phyloP scores from a whole-genome alignment of 2,113 vertebrate species.

The Gavia stellata region DNA sequence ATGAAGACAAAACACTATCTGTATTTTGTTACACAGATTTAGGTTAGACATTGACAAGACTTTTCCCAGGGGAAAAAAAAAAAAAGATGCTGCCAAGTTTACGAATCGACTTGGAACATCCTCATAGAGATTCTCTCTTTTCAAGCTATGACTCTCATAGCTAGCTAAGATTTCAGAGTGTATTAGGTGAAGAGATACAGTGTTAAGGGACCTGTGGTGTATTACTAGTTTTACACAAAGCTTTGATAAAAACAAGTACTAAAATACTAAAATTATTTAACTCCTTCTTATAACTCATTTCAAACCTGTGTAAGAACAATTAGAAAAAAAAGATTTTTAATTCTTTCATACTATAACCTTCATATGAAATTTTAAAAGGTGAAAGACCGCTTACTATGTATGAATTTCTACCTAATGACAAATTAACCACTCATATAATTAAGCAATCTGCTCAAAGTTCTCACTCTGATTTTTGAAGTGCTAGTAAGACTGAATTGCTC shows the following conservation, averaged over 20 bases:
- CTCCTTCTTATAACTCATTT: neutral
- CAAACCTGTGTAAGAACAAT: neutral
- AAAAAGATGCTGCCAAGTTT: neutral
- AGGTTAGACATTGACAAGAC: neutral
- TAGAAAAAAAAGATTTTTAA: neutral
- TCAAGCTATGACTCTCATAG: neutral
- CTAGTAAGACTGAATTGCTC: constrained; percentile 59
- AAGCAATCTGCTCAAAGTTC: constrained; percentile 28
- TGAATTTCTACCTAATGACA: constrained; percentile 1
- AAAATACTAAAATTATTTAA: neutral
- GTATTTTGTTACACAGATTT: constrained; percentile 16
- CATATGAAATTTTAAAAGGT: constrained; percentile 31
- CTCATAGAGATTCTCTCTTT: neutral
- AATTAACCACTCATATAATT: constrained; percentile 58
- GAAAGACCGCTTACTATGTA: constrained; percentile 41
- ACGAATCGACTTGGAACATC: neutral
- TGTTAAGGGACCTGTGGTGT: neutral
- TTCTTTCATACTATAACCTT: neutral
- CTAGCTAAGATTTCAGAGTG: neutral
- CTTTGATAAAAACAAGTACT: neutral
- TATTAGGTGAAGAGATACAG: neutral
- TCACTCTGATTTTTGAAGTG: constrained; percentile 58
- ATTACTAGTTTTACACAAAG: neutral
- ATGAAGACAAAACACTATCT: neutral
- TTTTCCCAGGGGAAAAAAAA: neutral